Evolutionary conservation across 2,888 invertebrate genomes (phyloP).

Genomic region (Himalopsyche japonica): DNA sequence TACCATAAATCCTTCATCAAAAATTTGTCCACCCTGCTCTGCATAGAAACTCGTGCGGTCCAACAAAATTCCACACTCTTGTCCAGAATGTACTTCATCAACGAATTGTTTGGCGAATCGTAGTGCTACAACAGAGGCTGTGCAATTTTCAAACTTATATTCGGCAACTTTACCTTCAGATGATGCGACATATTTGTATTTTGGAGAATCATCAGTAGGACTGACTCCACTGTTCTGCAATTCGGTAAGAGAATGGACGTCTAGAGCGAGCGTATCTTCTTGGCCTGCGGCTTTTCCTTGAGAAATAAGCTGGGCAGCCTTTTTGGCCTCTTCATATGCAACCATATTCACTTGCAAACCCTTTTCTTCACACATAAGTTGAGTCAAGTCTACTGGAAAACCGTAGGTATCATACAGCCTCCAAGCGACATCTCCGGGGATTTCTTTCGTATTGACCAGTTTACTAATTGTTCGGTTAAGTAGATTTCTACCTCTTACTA

Average conservation of each 20-base stretch:
- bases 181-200: constrained; percentile 82
- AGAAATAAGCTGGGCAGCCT: constrained; percentile 84
- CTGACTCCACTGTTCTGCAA: constrained; percentile 77
- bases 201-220: constrained; percentile 86
- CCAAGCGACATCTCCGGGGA: constrained; percentile 98
- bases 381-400: constrained; percentile 96
- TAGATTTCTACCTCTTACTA: constrained; percentile 85
- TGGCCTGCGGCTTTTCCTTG: constrained; percentile 83
- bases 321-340: constrained; percentile 90
- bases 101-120: constrained; percentile 84
- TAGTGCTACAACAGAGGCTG: constrained; percentile 80
- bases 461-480: constrained; percentile 89
- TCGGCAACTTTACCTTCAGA: constrained; percentile 68
- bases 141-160: constrained; percentile 76
- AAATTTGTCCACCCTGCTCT: constrained; percentile 98
- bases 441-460: constrained; percentile 67
- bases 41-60: constrained; percentile 96
- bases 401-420: constrained; percentile 98
- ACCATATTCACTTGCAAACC: constrained; percentile 84
- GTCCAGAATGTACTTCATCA: constrained; percentile 75
- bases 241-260: constrained; percentile 93
- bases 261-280: constrained; percentile 84
- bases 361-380: constrained; percentile 97
- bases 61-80: constrained; percentile 89
- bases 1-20: constrained; percentile 90